A percentile compares a stretch with the other conserved stretches of the same genome.
Conservation (phyloP, 1,140 invertebrate genomes). For the Phocides pigmalion region DNA sequence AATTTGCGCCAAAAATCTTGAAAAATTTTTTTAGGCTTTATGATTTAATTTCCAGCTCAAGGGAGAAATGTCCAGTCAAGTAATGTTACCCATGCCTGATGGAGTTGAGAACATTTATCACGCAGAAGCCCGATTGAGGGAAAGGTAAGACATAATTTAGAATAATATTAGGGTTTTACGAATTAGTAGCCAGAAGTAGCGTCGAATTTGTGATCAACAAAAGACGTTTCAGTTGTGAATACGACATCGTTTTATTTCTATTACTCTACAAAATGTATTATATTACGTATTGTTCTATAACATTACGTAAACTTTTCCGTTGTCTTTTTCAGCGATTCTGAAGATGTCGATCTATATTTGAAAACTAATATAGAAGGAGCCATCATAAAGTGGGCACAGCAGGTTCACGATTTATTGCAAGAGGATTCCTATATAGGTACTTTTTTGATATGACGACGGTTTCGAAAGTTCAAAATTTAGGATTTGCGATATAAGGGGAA, state of each 20-base stretch:
- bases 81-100: conserved; percentile 90
- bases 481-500: too few species aligned
- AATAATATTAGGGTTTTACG: too few species aligned
- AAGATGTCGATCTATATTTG: conserved; percentile 86
- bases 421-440: conserved; percentile 87
- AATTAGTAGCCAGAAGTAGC: too few species aligned
- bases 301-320: too few species aligned
- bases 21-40: too few species aligned
- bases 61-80: conserved; percentile 84
- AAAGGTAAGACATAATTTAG: conserved; percentile 76
- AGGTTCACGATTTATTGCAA: conserved; percentile 90
- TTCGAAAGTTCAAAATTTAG: too few species aligned
- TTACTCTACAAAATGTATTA: too few species aligned
- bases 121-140: conserved; percentile 82
- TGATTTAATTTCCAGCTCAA: conserved; percentile 68
- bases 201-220: too few species aligned
- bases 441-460: too few species aligned
- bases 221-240: too few species aligned
- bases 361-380: conserved; percentile 91
- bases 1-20: too few species aligned
- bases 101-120: conserved; percentile 88
- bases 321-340: conserved; percentile 70
- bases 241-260: too few species aligned
- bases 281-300: neutral
- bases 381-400: conserved; percentile 92